Evolutionary conservation across 1,140 invertebrate species (phyloP).

Genomic region (Protaetia brevitarsis): DNA sequence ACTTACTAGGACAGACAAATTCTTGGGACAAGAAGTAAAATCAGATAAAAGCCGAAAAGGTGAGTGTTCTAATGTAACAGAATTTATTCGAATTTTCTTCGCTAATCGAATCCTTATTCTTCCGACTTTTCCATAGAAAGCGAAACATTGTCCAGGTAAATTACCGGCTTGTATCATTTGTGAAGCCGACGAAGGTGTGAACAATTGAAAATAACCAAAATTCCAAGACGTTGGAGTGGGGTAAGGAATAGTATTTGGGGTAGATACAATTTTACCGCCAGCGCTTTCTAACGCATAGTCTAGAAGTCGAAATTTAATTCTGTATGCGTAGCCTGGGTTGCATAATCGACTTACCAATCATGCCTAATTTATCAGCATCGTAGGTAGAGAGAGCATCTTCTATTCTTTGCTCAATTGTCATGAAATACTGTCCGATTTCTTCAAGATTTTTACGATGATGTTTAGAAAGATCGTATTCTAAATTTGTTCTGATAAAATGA

Average conservation of each 20-base stretch:
- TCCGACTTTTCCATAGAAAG: conserved; percentile 26
- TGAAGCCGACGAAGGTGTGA: not conserved
- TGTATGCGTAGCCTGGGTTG: not conserved
- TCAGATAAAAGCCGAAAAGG: conserved; percentile 12
- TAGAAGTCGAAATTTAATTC: conserved; percentile 5
- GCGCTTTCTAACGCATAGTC: conserved; percentile 33
- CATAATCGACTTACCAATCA: conserved; percentile 25
- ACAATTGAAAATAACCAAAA: not conserved
- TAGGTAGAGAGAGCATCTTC: conserved; percentile 29
- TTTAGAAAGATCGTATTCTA: conserved; percentile 4
- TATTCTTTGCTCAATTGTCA: conserved; percentile 24
- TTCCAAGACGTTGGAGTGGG: conserved; percentile 18
- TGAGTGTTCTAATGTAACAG: conserved; percentile 27
- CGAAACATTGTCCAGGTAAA: conserved; percentile 33
- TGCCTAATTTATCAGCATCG: conserved; percentile 33
- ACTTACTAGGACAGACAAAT: conserved; percentile 28
- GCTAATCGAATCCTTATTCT: conserved; percentile 24
- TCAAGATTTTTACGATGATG: not conserved
- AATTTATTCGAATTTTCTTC: conserved; percentile 20
- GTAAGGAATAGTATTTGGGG: conserved; percentile 27
- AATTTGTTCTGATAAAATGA: conserved; percentile 1
- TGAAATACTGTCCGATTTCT: conserved; percentile 3
- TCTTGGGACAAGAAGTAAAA: conserved; percentile 25
- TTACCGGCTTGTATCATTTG: conserved; percentile 29
- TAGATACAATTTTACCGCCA: conserved; percentile 29